Evolutionary conservation across 2,888 invertebrate species (phyloP).

Genomic region (Dendrolimus pini): DNA sequence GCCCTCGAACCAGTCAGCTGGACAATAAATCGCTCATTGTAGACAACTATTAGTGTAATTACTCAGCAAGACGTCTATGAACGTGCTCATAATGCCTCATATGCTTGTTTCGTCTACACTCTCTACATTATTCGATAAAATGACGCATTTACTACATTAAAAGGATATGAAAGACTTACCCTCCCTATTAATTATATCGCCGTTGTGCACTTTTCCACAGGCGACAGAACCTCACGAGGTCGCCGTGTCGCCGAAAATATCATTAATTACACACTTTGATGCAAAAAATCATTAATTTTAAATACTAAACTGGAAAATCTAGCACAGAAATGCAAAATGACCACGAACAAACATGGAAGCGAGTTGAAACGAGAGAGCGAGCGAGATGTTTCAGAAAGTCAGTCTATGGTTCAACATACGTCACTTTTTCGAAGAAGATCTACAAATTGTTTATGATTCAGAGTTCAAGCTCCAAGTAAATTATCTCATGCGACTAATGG

Average conservation of each 20-base stretch:
- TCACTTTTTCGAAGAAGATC: slow-evolving; percentile 28
- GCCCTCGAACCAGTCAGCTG: slow-evolving; percentile 69
- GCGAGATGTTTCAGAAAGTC: slow-evolving; percentile 52
- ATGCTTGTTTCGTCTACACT: slow-evolving; percentile 24
- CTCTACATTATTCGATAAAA: slow-evolving; percentile 64
- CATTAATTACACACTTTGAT: slow-evolving; percentile 69
- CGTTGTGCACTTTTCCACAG: slow-evolving; percentile 61
- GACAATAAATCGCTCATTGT: slow-evolving; percentile 36
- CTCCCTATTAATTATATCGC: slow-evolving; percentile 69
- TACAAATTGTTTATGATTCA: slow-evolving; percentile 20
- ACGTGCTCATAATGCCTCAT: slow-evolving; percentile 19
- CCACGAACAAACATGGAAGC: slow-evolving; percentile 77
- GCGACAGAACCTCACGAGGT: slow-evolving; percentile 69
- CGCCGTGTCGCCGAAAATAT: slow-evolving; percentile 66
- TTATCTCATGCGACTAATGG: too few species aligned
- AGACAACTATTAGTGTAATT: slow-evolving; percentile 19
- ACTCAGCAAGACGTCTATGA: slow-evolving; percentile 13
- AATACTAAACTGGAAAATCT: slow-evolving; percentile 66
- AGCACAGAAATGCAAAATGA: slow-evolving; percentile 71
- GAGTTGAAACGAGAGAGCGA: slow-evolving; percentile 42
- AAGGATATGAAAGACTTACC: slow-evolving; percentile 74
- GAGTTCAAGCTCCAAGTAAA: too few species aligned
- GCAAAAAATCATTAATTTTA: slow-evolving; percentile 62
- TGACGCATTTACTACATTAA: slow-evolving; percentile 74
- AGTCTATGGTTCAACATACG: slow-evolving; percentile 46